These are phyloP conservation scores for Ariolimax columbianus DNA, from an alignment of 2,888 invertebrate species.

Conservation along the genomic window DNA sequence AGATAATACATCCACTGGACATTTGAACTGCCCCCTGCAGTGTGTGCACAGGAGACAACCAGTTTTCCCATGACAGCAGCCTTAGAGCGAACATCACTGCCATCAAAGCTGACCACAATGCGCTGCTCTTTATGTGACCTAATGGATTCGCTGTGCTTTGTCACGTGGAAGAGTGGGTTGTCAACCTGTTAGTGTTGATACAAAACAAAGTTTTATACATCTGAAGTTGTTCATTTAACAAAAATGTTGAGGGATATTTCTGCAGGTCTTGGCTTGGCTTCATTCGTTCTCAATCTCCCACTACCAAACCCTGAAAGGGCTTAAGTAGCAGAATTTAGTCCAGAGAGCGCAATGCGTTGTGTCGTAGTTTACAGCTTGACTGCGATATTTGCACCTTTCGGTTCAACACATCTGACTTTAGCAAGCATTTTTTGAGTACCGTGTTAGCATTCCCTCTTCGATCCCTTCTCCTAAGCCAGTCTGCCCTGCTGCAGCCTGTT, in stretches of 20 bases:
- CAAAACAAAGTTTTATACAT: background rate
- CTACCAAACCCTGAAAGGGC: too few relatives aligned
- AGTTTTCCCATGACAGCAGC: conserved; percentile 78
- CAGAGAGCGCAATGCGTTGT: too few relatives aligned
- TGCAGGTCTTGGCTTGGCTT: background rate
- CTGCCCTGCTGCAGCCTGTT: too few relatives aligned
- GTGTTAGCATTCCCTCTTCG: too few relatives aligned
- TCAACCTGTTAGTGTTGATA: conserved; percentile 72
- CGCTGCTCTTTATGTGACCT: conserved; percentile 78
- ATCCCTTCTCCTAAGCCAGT: too few relatives aligned
- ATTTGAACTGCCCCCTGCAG: conserved; percentile 75
- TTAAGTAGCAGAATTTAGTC: too few relatives aligned
- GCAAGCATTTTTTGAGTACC: too few relatives aligned
- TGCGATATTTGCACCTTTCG: too few relatives aligned
- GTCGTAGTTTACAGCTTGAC: too few relatives aligned
- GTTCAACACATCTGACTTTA: too few relatives aligned
- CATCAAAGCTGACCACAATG: conserved; percentile 79
- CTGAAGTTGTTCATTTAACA: background rate
- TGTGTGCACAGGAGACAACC: conserved; percentile 76
- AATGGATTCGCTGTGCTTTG: conserved; percentile 78
- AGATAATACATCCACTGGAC: conserved; percentile 79
- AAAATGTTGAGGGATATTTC: too few relatives aligned
- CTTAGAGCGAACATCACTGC: conserved; percentile 74
- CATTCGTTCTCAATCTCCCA: too few relatives aligned
- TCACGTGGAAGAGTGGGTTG: conserved; percentile 79